Base-by-base conservation (phyloP, 2,888 invertebrate genomes). In the Deilephila porcellus region DNA sequence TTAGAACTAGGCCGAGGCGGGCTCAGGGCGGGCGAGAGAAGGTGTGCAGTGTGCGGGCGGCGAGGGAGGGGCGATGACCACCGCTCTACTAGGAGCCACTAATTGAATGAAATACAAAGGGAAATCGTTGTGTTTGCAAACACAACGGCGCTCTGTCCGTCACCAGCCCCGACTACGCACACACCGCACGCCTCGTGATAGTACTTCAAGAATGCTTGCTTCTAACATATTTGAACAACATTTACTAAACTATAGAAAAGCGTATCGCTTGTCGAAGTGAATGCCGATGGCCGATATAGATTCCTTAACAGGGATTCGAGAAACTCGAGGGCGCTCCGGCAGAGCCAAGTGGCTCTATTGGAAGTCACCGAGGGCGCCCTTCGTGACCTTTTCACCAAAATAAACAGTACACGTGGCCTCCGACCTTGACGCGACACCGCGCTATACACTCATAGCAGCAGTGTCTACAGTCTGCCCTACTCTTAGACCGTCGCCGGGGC, bases 361-460 rank as follows among this genome's bases (percentile, higher is more conserved):
- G n/a, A 32, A 5, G 17, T 63, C 11, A 37, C n/a, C 7, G 11
- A 37, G 63, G 37, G 63, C 34, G n/a, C 63, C n/a, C 34, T 63
- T n/a, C 25, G 67, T 45, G 67, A 67, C 67, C 52, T 67, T 67
- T 67, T 52, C 52, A 67, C 67, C 52, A 67, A 67, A 67, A 67
- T 67, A 67, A 45, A 67, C 67, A 45, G 25, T 52, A 45, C 67
- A 52, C 67, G 52, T 52, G 67, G 17, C 45, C 25, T 45, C 11
- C 67, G 67, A 67, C 67, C 67, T 67, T 52, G 52, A 52, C 45
- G 52, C n/a, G 19, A 20, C 20, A 45, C 45, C 45, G 45, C 45
- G 45, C 45, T 45, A 45, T 45, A 45, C 45, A 45, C 14, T 45
- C 11, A 45, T 45, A 45, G 11, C 4, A 14, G 45, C 45, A 11